Evolutionary conservation across 35 echinoderm and acorn worm species (phyloP).

Genomic region (Antedon bifida): DNA sequence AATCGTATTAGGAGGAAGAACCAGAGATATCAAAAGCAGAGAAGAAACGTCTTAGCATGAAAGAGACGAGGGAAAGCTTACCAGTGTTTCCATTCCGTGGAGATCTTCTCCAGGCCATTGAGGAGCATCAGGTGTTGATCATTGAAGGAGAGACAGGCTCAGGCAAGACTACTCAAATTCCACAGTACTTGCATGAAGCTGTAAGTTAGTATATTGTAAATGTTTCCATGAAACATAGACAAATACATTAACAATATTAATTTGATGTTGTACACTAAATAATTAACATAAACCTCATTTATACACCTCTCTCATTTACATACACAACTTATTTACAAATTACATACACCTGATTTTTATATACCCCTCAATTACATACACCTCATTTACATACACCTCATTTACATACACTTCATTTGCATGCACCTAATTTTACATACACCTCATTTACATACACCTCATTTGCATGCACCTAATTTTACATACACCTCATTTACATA

Average conservation of each 20-base stretch:
- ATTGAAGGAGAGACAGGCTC: slow-evolving; percentile 96
- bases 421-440: too few relatives aligned
- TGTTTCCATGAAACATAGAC: neutral
- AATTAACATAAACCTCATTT: neutral
- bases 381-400: too few relatives aligned
- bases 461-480: too few relatives aligned
- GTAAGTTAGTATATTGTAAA: slow-evolving; percentile 19
- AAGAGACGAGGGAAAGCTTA: slow-evolving; percentile 65
- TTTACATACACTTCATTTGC: too few relatives aligned
- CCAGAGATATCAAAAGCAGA: slow-evolving; percentile 51
- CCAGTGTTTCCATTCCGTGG: slow-evolving; percentile 81
- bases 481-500: too few relatives aligned
- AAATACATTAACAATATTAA: neutral
- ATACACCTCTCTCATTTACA: too few relatives aligned
- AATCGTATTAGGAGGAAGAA: slow-evolving; percentile 29
- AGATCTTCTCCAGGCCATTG: slow-evolving; percentile 78
- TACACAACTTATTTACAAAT: too few relatives aligned
- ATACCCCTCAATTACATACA: too few relatives aligned
- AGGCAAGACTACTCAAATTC: slow-evolving; percentile 95
- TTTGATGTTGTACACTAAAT: neutral
- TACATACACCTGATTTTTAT: too few relatives aligned
- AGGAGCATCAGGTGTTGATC: slow-evolving; percentile 81
- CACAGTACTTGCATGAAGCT: slow-evolving; percentile 83
- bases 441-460: too few relatives aligned
- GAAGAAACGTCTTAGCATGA: slow-evolving; percentile 62